Base-by-base conservation (phyloP, 2,888 invertebrate species). In the Desoria tigrina region DNA sequence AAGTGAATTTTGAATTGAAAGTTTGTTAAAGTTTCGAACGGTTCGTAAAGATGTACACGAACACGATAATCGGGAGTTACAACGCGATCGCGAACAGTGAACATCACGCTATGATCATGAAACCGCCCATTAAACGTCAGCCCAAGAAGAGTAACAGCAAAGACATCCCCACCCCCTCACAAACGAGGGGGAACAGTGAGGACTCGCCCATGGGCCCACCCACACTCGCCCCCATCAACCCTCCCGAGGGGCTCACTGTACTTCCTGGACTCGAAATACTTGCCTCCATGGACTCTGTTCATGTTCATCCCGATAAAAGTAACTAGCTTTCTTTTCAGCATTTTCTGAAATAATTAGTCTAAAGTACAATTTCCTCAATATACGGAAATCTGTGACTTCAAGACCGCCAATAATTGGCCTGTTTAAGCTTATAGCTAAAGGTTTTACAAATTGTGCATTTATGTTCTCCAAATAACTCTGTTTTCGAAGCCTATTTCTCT, bases 261-360 rank as follows among this genome's bases (percentile, higher is more conserved):
- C 59, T 72, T 28, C 68, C 72, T 23, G 72, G 72, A 60, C 64
- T 72, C 1, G 69, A 72, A 51, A 18, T 63, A 24, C 65, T 72
- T 57, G 64, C 64, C 11, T 27, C 61, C 54, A 61, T 68, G 51
- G 65, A 65, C 32, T 66, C 67, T 18, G 69, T 72, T 62, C 61
- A 65, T 61, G 68, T 72, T 64, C 63, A 66, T 50, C 72, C 72
- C 50, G 72, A 72, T 58, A 69, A 61, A 69, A 66, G 72, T 72
- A 65, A 63, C 69, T 69, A n/a, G n/a, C 49, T 49, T 39, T 39
- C 11, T 7, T 7, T 18, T 49, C 49, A 7, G 49, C n/a, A 49
- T 49, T 18, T 49, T 49, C 9, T 49, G 9, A n/a, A n/a, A n/a
- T n/a, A n/a, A 39, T 39, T 14, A 14, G 16, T 39, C 14, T 39